Evolutionary conservation across 2,888 invertebrate species (phyloP).

Genomic region (Cotesia congregata): DNA sequence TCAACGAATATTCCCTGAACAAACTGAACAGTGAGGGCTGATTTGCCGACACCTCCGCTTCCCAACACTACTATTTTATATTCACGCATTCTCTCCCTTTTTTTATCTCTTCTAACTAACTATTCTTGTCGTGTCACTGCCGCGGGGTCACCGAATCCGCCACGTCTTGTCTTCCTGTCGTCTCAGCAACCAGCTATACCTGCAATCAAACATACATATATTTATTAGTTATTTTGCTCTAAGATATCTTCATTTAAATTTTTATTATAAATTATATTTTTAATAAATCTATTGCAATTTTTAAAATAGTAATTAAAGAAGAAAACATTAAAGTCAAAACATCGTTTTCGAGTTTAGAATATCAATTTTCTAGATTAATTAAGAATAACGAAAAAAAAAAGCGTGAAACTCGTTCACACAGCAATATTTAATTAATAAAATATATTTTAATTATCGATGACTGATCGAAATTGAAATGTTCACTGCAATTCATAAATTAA

Average conservation of each 20-base stretch:
- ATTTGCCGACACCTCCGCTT: conserved; percentile 99
- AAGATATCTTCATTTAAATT: not conserved
- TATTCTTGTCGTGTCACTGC: conserved; percentile 61
- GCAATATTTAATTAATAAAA: too few species aligned
- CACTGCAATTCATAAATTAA: not conserved
- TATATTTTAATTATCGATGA: too few species aligned
- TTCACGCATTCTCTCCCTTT: conserved; percentile 87
- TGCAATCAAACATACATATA: conserved; percentile 50
- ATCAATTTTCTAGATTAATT: too few species aligned
- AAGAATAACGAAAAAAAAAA: too few species aligned
- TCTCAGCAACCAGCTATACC: conserved; percentile 60
- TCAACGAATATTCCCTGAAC: conserved; percentile 99
- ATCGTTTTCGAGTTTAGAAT: too few species aligned
- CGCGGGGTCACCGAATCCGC: conserved; percentile 67
- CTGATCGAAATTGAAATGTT: too few species aligned
- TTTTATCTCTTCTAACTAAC: conserved; percentile 47
- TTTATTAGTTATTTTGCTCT: conserved; percentile 16
- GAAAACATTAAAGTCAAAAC: too few species aligned
- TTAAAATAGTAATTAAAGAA: too few species aligned
- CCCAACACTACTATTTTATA: conserved; percentile 99
- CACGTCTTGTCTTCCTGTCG: conserved; percentile 63
- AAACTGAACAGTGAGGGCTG: conserved; percentile 96
- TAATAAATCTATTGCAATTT: too few species aligned
- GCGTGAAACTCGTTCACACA: too few species aligned
- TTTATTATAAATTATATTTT: too few species aligned